Evolutionary conservation across 1,140 invertebrate species (phyloP), one percentile per base, ranked within the genome.

Genomic region (Arion vulgaris): DNA sequence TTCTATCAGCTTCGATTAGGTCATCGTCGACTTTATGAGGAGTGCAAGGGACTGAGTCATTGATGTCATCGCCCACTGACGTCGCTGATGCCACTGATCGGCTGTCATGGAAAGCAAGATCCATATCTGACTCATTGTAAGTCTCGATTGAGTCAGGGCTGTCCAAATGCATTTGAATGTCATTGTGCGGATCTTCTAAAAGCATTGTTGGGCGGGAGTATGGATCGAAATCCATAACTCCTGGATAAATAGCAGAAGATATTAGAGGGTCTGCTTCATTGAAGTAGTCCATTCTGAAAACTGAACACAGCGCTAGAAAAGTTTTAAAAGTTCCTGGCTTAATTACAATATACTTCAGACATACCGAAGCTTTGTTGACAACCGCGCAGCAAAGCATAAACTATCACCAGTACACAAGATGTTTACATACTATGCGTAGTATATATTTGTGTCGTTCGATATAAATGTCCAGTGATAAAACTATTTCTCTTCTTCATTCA

Each of bases 71-170:
- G 1, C 2, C 76, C 1, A 38, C 71, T 5, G 36, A 39, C 17
- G 34, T 38, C 39, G 76, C 28, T 36, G 76, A 78, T 38, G n/a
- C 57, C 51, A 78, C 76, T 5, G 76, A 78, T 26, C 49, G 76
- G 36, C 26, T 78, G 51, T 66, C 76, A 34, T 62, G 51, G 76
- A 78, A 62, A 45, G 45, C 57, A 1, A 66, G 34, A 34, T 62
- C 76, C 32, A 62, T 66, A 2, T 78, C 76, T 38, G 76, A 78
- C 71, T 73, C 71, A 57, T 57, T 28, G 49, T 78, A 78, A 15
- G 76, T 62, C 36, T 78, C 76, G 45, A 75, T 75, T 36, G 76
- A 78, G 36, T 49, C 57, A 36, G 76, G 76, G 39, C 76, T 78
- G 76, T 78, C 76, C 19, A 78, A n/a, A 53, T 66, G 34, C 51